Evolutionary conservation across 2,113 vertebrate species (phyloP), one percentile per base, ranked within the genome.

Genomic region (Triplophysa tibetana): DNA sequence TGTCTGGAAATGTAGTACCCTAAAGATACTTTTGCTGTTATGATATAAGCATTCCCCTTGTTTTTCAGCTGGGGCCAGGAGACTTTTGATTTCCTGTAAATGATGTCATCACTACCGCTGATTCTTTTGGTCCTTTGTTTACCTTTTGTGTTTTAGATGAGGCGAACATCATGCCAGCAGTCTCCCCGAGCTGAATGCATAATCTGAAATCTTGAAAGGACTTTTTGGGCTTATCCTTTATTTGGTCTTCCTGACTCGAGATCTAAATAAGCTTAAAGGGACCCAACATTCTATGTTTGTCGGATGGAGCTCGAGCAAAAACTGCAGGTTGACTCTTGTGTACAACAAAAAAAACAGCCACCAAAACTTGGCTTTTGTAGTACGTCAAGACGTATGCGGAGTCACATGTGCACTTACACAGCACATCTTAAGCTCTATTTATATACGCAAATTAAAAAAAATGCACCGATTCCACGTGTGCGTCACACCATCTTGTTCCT

Each of bases 401-500:
- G 41, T 19, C 60, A 72, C 60, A 45, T 24, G 60, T 29, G 41
- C 75, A 80, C 26, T 41, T 60, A 79, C 9, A 70, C 77, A 52
- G 21, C 6, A 9, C 13, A 8, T 69, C 21, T n/a, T 23, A 43
- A 16, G 19, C n/a, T 41, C 26, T 43, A 29, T 70, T 65, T 56
- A 79, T 43, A 65, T 56, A 63, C 45, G 56, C 62, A 62, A 58
- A 54, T 69, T 61, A 48, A 56, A 56, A 74, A 48, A 85, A 76
- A 65, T 68, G 75, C 16, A 68, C 63, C 24, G 62, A 70, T 77
- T 78, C 78, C 81, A 61, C 21, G 48, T 38, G 26, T 7, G 0
- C 75, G 78, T 81, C 83, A 85, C 74, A 60, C 78, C 72, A 38
- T 79, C 54, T 80, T 68, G 78, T 66, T 83, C 67, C 61, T 76